Evolutionary conservation across 2,797 vertebrate genomes (phyloP), one percentile per base, ranked within the genome.

Genomic region (Geotrypetes seraphini): DNA sequence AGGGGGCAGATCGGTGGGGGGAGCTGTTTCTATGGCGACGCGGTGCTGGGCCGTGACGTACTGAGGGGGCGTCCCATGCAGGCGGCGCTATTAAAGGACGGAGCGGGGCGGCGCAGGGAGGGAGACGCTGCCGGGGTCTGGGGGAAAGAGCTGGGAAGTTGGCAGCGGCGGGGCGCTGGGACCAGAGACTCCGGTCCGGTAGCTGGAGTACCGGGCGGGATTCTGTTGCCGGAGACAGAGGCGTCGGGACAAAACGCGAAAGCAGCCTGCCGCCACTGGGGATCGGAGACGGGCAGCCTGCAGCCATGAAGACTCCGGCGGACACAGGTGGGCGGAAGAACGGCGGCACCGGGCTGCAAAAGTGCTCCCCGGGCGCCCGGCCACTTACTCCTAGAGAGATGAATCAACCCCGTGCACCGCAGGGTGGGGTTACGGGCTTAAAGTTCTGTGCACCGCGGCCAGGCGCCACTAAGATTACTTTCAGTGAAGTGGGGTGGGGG

Each of bases 11-110:
- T 12, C 19, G 27, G 47, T 41, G 61, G 14, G 50, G 56, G 55
- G 67, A 66, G 61, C 58, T 36, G 60, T 70, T 58, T 66, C 73
- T 66, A 73, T 75, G 58, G 73, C 63, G 73, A 75, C 70, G 60
- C 68, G 64, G 35, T 33, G 43, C 21, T 33, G 21, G 25, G 66
- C 36, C 68, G 62, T 75, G 70, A 75, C 73, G 73, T 75, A 44
- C 50, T 52, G 41, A 61, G 64, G 72, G 72, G 72, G 72, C 70
- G 72, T 73, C 72, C 66, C 70, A 68, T 68, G 62, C 65, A 64
- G 68, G 68, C 62, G 46, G 68, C 60, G 66, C 63, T n/a, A n/a
- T n/a, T n/a, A n/a, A n/a, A n/a, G 59, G 69, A 67, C 57, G 54
- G 63, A 57, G 53, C 50, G 43, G 52, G 48, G 47, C 54, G 53